Conservation (phyloP, 2,888 invertebrate species). For the Eupithecia subfuscata region DNA sequence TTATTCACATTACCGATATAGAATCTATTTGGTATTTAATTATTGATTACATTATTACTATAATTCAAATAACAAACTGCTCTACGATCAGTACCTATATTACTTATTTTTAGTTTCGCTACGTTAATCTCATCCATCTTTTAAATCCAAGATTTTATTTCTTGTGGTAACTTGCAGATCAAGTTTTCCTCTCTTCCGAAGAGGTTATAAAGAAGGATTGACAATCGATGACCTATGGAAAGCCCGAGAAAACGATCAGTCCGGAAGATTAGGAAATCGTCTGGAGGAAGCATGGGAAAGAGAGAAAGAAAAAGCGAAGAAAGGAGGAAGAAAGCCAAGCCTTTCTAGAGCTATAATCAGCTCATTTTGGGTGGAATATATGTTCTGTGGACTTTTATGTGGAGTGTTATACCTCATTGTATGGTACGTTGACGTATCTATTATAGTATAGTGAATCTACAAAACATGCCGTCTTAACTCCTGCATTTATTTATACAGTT, state of each 20-base stretch:
- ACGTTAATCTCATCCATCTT: background rate
- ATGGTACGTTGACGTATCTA: constrained; percentile 73
- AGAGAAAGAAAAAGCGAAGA: constrained; percentile 80
- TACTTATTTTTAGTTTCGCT: background rate
- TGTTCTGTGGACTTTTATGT: constrained; percentile 84
- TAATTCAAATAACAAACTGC: no score
- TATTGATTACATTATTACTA: no score
- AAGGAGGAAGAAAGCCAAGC: constrained; percentile 82
- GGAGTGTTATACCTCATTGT: constrained; percentile 84
- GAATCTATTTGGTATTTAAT: no score
- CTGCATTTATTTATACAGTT: background rate
- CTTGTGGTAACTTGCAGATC: constrained; percentile 79
- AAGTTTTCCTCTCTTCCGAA: constrained; percentile 86
- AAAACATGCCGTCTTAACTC: background rate
- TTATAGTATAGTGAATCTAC: no score
- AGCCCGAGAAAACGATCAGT: constrained; percentile 84
- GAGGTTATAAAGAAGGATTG: constrained; percentile 86
- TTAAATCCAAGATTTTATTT: background rate
- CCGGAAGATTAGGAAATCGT: constrained; percentile 86
- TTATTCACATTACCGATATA: no score
- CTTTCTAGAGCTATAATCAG: constrained; percentile 84
- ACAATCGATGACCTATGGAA: constrained; percentile 87
- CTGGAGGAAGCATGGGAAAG: constrained; percentile 87
- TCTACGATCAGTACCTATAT: background rate
- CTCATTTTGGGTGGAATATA: constrained; percentile 85